Evolutionary conservation across 2,797 vertebrate species (phyloP).

Genomic region (Catostomus latipinnis): DNA sequence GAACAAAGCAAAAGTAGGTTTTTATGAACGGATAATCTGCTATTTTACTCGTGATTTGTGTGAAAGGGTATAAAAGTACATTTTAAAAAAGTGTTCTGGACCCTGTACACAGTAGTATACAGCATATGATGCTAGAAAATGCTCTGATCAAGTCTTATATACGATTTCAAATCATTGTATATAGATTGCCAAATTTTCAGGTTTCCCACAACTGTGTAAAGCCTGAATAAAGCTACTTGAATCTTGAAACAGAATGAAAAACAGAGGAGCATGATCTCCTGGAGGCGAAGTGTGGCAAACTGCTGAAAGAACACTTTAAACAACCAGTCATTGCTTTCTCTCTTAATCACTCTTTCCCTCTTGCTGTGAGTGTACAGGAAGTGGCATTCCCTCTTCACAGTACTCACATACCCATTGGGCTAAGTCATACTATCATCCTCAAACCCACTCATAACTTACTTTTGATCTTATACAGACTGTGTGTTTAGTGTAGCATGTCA

Average conservation of each 20-base stretch:
- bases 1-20: too few species aligned
- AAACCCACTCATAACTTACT: slow-evolving; percentile 8
- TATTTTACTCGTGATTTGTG: too few species aligned
- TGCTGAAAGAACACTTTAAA: slow-evolving; percentile 16
- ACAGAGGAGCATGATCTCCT: background rate
- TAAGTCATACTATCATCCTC: slow-evolving; percentile 63
- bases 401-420: slow-evolving; percentile 60
- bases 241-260: background rate
- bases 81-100: too few species aligned
- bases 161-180: too few species aligned
- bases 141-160: too few species aligned
- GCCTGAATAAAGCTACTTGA: background rate
- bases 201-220: too few species aligned
- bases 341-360: slow-evolving; percentile 6
- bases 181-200: too few species aligned
- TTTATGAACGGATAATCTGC: too few species aligned
- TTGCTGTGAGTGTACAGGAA: slow-evolving; percentile 76
- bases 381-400: slow-evolving; percentile 61
- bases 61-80: too few species aligned
- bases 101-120: too few species aligned
- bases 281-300: slow-evolving; percentile 3
- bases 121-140: too few species aligned
- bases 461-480: background rate
- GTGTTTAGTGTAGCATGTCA: slow-evolving; percentile 42
- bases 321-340: slow-evolving; percentile 13